Evolutionary conservation across 2,113 vertebrate species (phyloP).

Genomic region (Mesocricetus auratus): DNA sequence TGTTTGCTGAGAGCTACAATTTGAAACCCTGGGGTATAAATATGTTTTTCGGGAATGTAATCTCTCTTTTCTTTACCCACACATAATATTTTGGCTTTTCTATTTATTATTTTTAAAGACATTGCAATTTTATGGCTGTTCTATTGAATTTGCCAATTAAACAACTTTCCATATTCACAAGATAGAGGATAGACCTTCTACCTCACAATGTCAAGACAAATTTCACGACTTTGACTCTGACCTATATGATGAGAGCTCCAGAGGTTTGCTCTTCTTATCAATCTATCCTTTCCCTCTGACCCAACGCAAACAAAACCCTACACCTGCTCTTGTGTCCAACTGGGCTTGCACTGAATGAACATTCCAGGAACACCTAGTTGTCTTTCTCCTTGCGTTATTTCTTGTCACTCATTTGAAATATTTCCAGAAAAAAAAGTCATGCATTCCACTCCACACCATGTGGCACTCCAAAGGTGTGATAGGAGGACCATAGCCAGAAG

Average conservation of each 20-base stretch:
- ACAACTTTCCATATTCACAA: background rate
- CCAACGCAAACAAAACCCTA: background rate
- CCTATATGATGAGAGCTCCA: background rate
- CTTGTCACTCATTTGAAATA: background rate
- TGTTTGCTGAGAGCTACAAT: constrained; percentile 15
- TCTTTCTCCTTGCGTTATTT: background rate
- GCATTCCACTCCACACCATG: background rate
- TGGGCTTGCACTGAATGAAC: background rate
- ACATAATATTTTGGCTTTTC: constrained; percentile 1
- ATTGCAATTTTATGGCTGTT: constrained; percentile 15
- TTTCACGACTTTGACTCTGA: background rate
- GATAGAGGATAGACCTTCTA: background rate
- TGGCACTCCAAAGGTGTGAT: too few relatives aligned
- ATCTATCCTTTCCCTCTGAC: background rate
- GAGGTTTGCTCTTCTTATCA: background rate
- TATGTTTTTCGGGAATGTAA: constrained; percentile 43
- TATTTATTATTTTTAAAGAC: background rate
- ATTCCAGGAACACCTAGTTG: background rate
- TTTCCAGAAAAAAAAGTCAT: background rate
- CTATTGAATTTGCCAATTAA: background rate
- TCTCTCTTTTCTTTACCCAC: constrained; percentile 22
- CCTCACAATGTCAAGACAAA: background rate
- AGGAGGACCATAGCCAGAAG: background rate
- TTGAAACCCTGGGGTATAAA: background rate
- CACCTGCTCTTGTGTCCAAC: background rate